Percentiles rank a stretch among this genome's conserved stretches.
These are phyloP conservation scores for Chloroceryle amazona DNA, from an alignment of 2,797 vertebrate genomes.

Conservation along the genomic window DNA sequence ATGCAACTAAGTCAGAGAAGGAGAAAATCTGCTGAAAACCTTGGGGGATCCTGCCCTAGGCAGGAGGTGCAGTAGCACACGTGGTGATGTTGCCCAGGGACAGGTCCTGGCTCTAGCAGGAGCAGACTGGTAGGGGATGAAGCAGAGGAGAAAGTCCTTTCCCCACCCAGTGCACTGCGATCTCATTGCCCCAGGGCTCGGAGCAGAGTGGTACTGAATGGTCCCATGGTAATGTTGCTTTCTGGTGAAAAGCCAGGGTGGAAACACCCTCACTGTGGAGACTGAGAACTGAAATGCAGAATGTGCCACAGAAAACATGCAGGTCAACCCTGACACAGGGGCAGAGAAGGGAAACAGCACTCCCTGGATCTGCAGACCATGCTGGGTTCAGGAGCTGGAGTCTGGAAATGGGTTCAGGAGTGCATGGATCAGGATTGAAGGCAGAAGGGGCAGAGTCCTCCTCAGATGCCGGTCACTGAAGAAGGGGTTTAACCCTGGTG, in stretches of 20 bases:
- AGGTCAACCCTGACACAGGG: background rate
- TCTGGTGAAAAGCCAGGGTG: background rate
- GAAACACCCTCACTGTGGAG: background rate
- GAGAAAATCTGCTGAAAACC: background rate
- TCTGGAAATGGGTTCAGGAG: background rate
- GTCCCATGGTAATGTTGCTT: background rate
- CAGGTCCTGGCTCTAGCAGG: background rate
- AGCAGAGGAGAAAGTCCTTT: background rate
- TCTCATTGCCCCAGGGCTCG: background rate
- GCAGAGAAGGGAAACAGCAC: background rate
- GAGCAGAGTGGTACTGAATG: background rate
- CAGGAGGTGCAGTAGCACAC: background rate
- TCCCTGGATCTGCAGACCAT: background rate
- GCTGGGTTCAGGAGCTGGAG: background rate
- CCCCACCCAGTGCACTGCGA: background rate
- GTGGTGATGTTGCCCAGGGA: background rate
- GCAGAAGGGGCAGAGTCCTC: background rate
- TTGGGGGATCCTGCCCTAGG: background rate
- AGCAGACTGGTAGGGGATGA: background rate
- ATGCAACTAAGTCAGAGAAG: background rate
- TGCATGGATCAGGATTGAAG: background rate
- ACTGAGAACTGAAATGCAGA: background rate
- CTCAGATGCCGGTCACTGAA: background rate
- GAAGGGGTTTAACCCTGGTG: background rate
- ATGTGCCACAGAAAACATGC: background rate